A percentile compares a stretch with the other conserved stretches of the same genome.
Conservation (phyloP, 2,113 vertebrate genomes). For the Asarcornis scutulata region DNA sequence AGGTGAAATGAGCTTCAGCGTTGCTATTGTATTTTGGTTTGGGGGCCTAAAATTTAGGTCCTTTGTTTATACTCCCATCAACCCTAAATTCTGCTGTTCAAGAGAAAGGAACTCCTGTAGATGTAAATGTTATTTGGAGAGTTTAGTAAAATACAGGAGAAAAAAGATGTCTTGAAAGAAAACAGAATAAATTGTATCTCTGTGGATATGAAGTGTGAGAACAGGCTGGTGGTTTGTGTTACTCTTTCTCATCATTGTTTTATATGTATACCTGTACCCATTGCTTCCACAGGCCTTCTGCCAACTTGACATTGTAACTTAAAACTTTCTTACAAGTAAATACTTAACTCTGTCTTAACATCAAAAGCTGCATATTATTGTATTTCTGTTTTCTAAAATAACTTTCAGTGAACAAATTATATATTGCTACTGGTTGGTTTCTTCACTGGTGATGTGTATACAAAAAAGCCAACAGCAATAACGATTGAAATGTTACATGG, state of each 20-base stretch:
- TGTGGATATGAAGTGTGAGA: not conserved
- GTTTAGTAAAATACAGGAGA: not conserved
- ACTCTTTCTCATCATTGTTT: not conserved
- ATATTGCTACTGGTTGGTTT: fast-evolving
- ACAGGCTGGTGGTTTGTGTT: not conserved
- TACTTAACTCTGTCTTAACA: not conserved
- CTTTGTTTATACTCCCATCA: not conserved
- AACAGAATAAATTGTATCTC: not conserved
- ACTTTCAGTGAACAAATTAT: not conserved
- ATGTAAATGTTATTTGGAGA: not conserved
- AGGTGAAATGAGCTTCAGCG: not conserved
- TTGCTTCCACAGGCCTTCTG: not conserved
- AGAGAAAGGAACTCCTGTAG: not conserved
- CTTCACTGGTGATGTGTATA: not conserved
- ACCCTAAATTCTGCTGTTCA: not conserved
- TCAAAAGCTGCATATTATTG: not conserved
- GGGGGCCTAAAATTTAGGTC: not conserved
- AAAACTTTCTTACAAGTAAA: not conserved
- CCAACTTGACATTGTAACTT: fast-evolving
- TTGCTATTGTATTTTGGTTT: not conserved
- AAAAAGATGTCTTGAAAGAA: not conserved
- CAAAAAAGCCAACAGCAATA: not conserved
- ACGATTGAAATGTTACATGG: not conserved
- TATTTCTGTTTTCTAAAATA: not conserved
- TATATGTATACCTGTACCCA: fast-evolving